Conservation (phyloP, 2,888 invertebrate genomes). For the Tyria jacobaeae region DNA sequence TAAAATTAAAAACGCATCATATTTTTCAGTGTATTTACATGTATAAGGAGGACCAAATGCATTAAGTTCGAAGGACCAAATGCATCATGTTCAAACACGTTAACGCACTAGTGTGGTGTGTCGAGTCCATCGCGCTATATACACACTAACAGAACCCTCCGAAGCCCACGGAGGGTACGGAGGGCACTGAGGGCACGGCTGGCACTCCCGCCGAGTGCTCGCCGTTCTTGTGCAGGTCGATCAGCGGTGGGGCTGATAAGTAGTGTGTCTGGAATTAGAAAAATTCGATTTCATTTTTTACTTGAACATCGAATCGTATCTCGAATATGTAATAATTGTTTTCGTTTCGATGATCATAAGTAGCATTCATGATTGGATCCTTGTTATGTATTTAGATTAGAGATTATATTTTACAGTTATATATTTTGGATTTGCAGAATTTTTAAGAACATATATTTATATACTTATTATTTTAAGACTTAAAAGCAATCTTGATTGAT, state of each 20-base stretch:
- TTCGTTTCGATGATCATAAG: too few species aligned
- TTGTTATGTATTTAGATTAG: too few species aligned
- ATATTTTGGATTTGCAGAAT: too few species aligned
- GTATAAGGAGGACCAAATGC: neutral
- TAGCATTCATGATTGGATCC: too few species aligned
- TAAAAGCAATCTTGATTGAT: too few species aligned
- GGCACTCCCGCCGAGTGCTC: conserved; percentile 67
- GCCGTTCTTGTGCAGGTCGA: conserved; percentile 80
- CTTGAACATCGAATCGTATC: too few species aligned
- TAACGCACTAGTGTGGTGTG: neutral
- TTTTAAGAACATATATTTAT: too few species aligned
- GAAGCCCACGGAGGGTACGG: conserved; percentile 83
- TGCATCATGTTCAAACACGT: neutral
- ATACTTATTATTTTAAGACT: too few species aligned
- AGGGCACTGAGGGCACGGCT: conserved; percentile 72
- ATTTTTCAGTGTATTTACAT: neutral
- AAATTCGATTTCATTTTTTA: neutral
- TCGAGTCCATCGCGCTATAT: conserved; percentile 1
- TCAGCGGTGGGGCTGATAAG: conserved; percentile 76
- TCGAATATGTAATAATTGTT: too few species aligned
- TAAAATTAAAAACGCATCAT: neutral
- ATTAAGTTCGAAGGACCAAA: neutral
- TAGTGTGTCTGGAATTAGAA: conserved; percentile 69
- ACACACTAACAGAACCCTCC: conserved; percentile 81
- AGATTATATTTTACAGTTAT: too few species aligned